Base-by-base conservation (phyloP, 1,140 invertebrate species). In the Goniozus legneri region DNA sequence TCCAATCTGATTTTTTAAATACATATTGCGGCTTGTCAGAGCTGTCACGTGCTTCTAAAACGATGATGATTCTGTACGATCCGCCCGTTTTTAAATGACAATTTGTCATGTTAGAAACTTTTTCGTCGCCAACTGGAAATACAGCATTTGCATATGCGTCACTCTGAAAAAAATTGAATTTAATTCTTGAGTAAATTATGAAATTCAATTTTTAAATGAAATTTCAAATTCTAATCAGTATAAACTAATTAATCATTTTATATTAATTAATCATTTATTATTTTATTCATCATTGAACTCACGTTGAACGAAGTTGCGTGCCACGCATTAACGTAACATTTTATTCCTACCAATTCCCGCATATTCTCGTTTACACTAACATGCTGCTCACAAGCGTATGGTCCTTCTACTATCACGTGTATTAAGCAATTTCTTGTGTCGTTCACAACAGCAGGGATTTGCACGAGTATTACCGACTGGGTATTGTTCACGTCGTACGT, bases 71-170 rank as follows among this genome's bases (percentile, higher is more conserved):
- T n/a, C n/a, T n/a, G 16, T 67, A 68, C 2, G 15, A 48, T 2
- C 52, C 20, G 0, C 45, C 24, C 8, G 48, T 10, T 20, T 56
- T 44, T 8, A 68, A 48, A 0, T 50, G 41, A 15, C 60, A 62
- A 42, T 66, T 68, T n/a, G 16, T 46, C 19, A 8, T 30, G 3
- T 31, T 41, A 14, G 56, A 52, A 6, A 40, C 3, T 16, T 22
- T 16, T 14, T 60, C 24, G 19, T 64, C 44, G 8, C 64, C 64
- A 7, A 67, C 31, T 2, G 4, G 46, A n/a, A 66, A 56, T 33
- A 24, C 16, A 10, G 31, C 34, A 24, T 46, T 40, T 6, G 32
- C 33, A 12, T 47, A 35, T 14, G 21, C 14, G 16, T 35, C 20
- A 30, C 31, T 42, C 21, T 55, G 44, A 14, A 39, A 57, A 27